Base-by-base conservation (phyloP, 2,888 invertebrate species). In the Nephrotoma appendiculata region DNA sequence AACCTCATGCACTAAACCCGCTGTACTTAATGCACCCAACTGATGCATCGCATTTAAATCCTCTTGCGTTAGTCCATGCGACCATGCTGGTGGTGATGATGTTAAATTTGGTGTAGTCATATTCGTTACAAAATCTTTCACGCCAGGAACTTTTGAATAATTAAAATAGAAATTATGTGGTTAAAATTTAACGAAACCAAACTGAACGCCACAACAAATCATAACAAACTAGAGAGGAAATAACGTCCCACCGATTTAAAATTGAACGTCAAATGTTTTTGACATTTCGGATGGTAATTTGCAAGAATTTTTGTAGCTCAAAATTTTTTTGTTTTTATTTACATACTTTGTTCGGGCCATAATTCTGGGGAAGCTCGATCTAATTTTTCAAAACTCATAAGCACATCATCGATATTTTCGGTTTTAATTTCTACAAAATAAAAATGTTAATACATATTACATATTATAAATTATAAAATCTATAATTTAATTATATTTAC, bases 291-390 rank as follows among this genome's bases (percentile, higher is more conserved):
- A 15, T 31, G 11, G 19, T 71, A n/a, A 71, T 71, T 71, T 71
- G 52, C 1, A 15, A 52, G 4, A 52, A 52, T 48, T 48, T 31
- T n/a, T 15, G 52, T 57, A 15, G 52, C 52, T 57, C 52, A 57
- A 71, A 31, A 31, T 2, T 15, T 71, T 31, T 71, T 71, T 71
- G 31, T 71, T 71, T 88, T 87, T 86, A 71, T 71, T 71, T 87
- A 92, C 95, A 95, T 93, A 98, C 98, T 96, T 93, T 97, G 96
- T 92, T 98, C 98, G 41, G 98, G 98, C 98, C 98, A 99, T 89
- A 98, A 92, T 90, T 98, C 98, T 45, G 98, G 98, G 2, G 98
- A 98, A n/a, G 97, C 95, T 89, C 98, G 94, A 92, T 98, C 98
- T 89, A 99, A 92, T 90, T 96, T 97, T 92, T 99, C 98, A 90